Evolutionary conservation across 2,113 vertebrate genomes (phyloP).

Genomic region (Bufo gargarizans): DNA sequence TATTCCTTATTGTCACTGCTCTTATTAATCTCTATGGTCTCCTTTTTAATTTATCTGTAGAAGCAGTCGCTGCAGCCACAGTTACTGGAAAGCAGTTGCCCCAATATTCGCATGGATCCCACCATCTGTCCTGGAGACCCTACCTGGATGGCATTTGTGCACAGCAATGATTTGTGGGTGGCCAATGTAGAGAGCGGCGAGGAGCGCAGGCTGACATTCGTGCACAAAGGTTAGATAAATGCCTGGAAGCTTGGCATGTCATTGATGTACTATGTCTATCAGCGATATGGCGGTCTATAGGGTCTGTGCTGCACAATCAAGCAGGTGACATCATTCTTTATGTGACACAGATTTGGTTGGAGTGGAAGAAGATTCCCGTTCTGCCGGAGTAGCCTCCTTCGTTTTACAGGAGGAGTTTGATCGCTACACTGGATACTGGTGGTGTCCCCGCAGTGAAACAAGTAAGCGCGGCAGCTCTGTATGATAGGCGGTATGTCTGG

Average conservation of each 20-base stretch:
- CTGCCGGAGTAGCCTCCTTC: slow-evolving; percentile 80
- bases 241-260: neutral
- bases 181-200: slow-evolving; percentile 77
- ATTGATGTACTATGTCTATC: neutral
- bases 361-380: slow-evolving; percentile 79
- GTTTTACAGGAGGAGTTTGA: slow-evolving; percentile 85
- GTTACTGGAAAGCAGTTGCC: slow-evolving; percentile 79
- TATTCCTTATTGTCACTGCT: too few species aligned
- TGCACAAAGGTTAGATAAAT: slow-evolving; percentile 75
- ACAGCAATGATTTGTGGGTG: slow-evolving; percentile 81
- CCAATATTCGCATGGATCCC: slow-evolving; percentile 84
- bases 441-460: slow-evolving; percentile 75
- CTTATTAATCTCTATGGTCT: neutral
- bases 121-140: slow-evolving; percentile 81
- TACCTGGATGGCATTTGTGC: slow-evolving; percentile 81
- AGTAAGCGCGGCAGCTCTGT: slow-evolving; percentile 65
- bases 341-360: slow-evolving; percentile 72
- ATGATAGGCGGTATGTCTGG: neutral
- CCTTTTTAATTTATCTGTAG: slow-evolving; percentile 65
- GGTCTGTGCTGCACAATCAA: too few species aligned
- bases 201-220: slow-evolving; percentile 78
- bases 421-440: slow-evolving; percentile 83
- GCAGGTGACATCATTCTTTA: neutral
- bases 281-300: too few species aligned
- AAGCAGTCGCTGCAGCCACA: slow-evolving; percentile 77